Evolutionary conservation across 2,888 invertebrate genomes (phyloP), one percentile per base, ranked within the genome.

Genomic region (Hedychridium roseum): DNA sequence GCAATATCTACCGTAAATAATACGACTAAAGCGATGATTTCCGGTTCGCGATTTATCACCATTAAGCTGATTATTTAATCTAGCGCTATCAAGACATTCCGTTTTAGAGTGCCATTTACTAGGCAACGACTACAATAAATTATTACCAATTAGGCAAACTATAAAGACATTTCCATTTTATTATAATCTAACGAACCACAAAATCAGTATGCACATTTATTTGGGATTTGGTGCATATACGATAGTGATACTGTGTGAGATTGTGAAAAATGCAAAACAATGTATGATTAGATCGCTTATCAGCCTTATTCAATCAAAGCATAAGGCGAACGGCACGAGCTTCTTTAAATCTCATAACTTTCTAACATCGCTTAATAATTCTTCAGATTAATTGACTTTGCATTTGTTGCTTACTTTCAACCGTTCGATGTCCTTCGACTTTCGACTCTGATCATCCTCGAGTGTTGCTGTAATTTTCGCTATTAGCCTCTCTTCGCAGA

Each of bases 401-500:
- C 5, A 6, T 42, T 1, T 17, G 12, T 20, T 50, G 59, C 64
- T 54, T 56, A 76, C 78, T 62, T 72, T 72, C 21, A 78, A 62
- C 20, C 68, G 62, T 5, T 67, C 71, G 20, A 77, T 41, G 49
- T 78, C 75, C 34, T 45, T 43, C 7, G 56, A 57, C 39, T 59
- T 72, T 41, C 68, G 63, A 27, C 62, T 63, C 17, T 70, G 53
- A 31, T 68, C 69, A 2, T 70, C 71, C 9, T 75, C 73, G 4
- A 78, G 49, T 57, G 75, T 67, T 1, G 70, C 60, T 40, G 70
- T 72, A 6, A 79, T 66, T 58, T 74, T 74, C 31, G 69, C 58
- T 20, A 75, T 65, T 56, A 79, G 65, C 38, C 71, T 68, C 39
- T 79, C 79, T 43, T 79, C 79, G 21, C 76, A 68, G 1, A 69